These are phyloP conservation scores for Peromyscus polionotus DNA, from an alignment of 2,113 vertebrate genomes.

Conservation along the genomic window DNA sequence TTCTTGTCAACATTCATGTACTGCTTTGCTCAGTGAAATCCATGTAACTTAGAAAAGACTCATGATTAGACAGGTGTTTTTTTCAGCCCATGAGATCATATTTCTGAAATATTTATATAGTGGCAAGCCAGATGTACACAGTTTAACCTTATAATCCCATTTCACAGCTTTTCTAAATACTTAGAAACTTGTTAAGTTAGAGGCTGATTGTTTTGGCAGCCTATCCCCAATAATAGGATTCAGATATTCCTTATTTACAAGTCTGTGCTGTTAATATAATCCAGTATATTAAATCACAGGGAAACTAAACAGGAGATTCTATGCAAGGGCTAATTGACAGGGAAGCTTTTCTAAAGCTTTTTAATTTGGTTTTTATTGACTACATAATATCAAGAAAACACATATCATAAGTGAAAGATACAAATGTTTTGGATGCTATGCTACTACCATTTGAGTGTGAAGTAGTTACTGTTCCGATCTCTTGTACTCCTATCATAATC, in stretches of 20 bases:
- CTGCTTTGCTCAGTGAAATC: conserved; percentile 78
- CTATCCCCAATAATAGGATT: conserved; percentile 89
- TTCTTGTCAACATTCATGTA: conserved; percentile 72
- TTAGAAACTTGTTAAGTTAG: conserved; percentile 87
- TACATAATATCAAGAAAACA: conserved; percentile 78
- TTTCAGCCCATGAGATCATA: conserved; percentile 79
- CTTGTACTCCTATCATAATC: conserved; percentile 57
- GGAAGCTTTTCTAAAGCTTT: conserved; percentile 84
- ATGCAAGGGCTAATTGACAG: conserved; percentile 86
- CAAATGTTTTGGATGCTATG: conserved; percentile 79
- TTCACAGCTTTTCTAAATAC: conserved; percentile 86
- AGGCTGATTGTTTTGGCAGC: conserved; percentile 88
- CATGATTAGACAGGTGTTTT: conserved; percentile 80
- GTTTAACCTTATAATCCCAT: conserved; percentile 89
- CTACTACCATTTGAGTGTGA: conserved; percentile 45
- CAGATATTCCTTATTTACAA: conserved; percentile 88
- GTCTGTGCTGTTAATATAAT: conserved; percentile 86
- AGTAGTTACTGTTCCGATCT: conserved; percentile 67
- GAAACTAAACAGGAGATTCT: conserved; percentile 84
- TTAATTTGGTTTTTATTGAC: conserved; percentile 88
- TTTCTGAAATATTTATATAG: conserved; percentile 85
- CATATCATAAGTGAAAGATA: conserved; percentile 75
- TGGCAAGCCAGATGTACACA: conserved; percentile 83
- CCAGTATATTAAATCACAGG: conserved; percentile 88
- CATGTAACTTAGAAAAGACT: conserved; percentile 77